A percentile compares a stretch with the other conserved stretches of the same genome.
Conservation (phyloP, 2,797 vertebrate species). For the Glyptemys insculpta region DNA sequence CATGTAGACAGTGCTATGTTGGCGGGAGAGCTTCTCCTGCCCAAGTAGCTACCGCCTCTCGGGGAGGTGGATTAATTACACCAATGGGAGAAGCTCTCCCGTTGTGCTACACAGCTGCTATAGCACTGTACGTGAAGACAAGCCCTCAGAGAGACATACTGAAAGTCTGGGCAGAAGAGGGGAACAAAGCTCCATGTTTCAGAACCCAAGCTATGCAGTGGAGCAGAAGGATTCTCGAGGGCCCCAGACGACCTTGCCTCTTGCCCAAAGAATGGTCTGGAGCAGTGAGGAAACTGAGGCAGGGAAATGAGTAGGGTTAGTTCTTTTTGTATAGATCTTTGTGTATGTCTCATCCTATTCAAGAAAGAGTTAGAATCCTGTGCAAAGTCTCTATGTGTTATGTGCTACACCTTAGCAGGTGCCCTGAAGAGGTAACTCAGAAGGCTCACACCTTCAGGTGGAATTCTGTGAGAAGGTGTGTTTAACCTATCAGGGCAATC, state of each 20-base stretch:
- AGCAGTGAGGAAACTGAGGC: not conserved
- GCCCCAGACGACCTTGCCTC: not conserved
- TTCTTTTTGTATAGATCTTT: not conserved
- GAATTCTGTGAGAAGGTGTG: no score
- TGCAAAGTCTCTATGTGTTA: no score
- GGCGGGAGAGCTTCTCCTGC: not conserved
- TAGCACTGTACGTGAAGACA: not conserved
- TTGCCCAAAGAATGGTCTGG: not conserved
- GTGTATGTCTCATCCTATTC: not conserved
- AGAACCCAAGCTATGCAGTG: not conserved
- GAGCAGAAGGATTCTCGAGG: not conserved
- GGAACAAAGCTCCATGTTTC: not conserved
- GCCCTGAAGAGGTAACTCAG: no score
- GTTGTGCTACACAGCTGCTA: not conserved
- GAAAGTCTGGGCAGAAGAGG: not conserved
- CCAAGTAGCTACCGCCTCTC: not conserved
- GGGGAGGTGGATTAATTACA: no score
- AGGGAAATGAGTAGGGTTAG: not conserved
- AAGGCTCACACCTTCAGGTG: no score
- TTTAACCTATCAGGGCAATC: no score
- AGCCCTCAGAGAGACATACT: not conserved
- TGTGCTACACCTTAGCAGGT: no score
- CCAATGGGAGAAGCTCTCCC: no score
- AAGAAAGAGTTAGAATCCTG: not conserved
- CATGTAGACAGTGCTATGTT: not conserved